Base-by-base conservation (phyloP, 2,888 invertebrate genomes). In the Zaprionus lineosus region DNA sequence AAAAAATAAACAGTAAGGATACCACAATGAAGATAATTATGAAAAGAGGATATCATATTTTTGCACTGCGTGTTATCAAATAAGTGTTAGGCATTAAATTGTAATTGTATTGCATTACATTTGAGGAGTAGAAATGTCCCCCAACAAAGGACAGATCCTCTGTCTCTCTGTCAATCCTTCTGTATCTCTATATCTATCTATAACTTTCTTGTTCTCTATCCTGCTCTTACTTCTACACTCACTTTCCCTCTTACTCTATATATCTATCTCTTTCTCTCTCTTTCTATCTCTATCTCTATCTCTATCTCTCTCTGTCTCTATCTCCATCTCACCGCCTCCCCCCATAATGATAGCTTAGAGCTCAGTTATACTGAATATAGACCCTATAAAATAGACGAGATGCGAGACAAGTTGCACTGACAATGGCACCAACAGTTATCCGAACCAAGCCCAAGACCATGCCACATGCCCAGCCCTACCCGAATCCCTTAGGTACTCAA, bases 61-160 rank as follows among this genome's bases (percentile, higher is more conserved):
- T 78, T 78, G 78, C 78, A 78, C 78, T 75, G 86, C 65, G 84
- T 78, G 86, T 78, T 78, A 78, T 61, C 64, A 46, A 58, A 44
- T 78, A 86, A 84, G 86, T 84, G 81, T 79, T 85, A 79, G 86
- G 62, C 61, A 64, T 66, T 73, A 73, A 79, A 50, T 46, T 58
- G 61, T 55, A 81, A 71, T 9, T 68, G 63, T 62, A 77, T 48
- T 52, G 51, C 48, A 74, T 56, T 46, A 41, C 43, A 50, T 65
- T 56, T 41, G 58, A 71, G 55, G n/a, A n/a, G 51, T 64, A 40
- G 44, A 48, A 50, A 43, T 34, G 55, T n/a, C n/a, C 26, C 46
- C 18, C 24, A 34, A 16, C 9, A n/a, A 34, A 21, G 43, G 48
- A 33, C n/a, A 40, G 9, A n/a, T 19, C 26, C 31, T 11, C 33